Evolutionary conservation across 2,113 vertebrate genomes (phyloP).

Genomic region (Aepyceros melampus): DNA sequence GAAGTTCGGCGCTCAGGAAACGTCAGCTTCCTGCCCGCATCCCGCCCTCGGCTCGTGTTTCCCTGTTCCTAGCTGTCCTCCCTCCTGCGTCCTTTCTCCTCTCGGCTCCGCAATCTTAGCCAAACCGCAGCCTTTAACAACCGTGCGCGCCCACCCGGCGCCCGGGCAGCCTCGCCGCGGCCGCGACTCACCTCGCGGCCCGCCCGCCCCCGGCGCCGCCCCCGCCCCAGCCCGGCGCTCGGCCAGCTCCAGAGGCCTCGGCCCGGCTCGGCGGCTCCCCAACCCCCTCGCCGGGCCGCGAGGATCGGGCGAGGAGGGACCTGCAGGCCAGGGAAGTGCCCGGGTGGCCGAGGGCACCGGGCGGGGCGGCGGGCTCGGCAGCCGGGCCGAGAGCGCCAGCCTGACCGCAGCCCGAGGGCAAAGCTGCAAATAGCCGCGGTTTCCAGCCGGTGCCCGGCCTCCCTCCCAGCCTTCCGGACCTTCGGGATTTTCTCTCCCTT

Average conservation of each 20-base stretch:
- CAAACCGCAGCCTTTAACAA: slow-evolving; percentile 66
- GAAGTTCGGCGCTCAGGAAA: slow-evolving; percentile 30
- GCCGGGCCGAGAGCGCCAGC: slow-evolving; percentile 33
- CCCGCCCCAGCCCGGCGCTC: not conserved
- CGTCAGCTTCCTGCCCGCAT: slow-evolving; percentile 42
- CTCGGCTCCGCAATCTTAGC: slow-evolving; percentile 12
- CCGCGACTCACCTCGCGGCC: not conserved
- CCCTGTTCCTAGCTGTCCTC: not conserved
- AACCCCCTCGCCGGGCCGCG: not conserved
- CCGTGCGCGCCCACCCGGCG: slow-evolving; percentile 59
- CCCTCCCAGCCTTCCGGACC: slow-evolving; percentile 56
- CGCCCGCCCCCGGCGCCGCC: not conserved
- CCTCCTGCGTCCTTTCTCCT: slow-evolving; percentile 15
- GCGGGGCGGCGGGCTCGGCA: not conserved
- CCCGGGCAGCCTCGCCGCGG: slow-evolving; percentile 7
- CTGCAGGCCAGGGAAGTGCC: not conserved
- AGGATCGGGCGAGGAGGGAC: not conserved
- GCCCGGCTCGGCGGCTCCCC: not conserved
- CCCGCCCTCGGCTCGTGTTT: slow-evolving; percentile 33
- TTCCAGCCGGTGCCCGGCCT: slow-evolving; percentile 46
- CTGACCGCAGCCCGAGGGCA: slow-evolving; percentile 56
- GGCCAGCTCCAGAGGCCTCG: not conserved
- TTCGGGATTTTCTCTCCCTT: slow-evolving; percentile 47
- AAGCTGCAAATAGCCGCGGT: slow-evolving; percentile 68
- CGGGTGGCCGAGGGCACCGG: slow-evolving; percentile 64